Percentiles rank a stretch among this genome's conserved stretches.
Conservation (phyloP, 37 sponge, comb jelly and placozoan genomes). For the Spongilla lacustris region DNA sequence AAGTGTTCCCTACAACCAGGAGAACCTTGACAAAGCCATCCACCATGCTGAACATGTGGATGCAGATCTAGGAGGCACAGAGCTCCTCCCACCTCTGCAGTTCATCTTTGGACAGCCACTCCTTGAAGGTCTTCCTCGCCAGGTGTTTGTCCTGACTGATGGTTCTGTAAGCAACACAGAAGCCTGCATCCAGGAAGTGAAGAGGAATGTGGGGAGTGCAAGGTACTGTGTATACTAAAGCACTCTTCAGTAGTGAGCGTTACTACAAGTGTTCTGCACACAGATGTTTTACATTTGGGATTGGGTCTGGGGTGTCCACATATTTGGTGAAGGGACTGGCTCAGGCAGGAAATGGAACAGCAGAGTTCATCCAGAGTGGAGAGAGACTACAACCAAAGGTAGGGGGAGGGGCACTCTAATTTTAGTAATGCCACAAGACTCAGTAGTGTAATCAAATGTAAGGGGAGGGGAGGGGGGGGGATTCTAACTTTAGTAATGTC, state of each 20-base stretch:
- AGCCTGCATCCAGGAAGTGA: constrained; percentile 30
- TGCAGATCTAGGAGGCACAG: constrained; percentile 73
- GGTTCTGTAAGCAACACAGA: constrained; percentile 64
- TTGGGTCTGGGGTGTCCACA: constrained; percentile 76
- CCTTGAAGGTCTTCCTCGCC: constrained; percentile 35
- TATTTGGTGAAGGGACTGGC: constrained; percentile 70
- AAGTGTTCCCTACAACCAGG: constrained; percentile 43
- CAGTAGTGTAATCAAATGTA: too few relatives aligned
- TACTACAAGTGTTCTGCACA: too few relatives aligned
- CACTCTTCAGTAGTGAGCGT: neutral
- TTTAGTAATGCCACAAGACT: too few relatives aligned
- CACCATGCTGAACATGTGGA: constrained; percentile 24
- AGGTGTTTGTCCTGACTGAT: constrained; percentile 72
- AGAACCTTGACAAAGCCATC: constrained; percentile 52
- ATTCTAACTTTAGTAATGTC: too few relatives aligned
- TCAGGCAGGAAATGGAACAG: constrained; percentile 64
- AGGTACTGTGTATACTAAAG: constrained; percentile 14
- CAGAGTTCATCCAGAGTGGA: constrained; percentile 54
- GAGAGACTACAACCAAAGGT: constrained; percentile 81
- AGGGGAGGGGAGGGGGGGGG: too few relatives aligned
- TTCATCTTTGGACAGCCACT: constrained; percentile 42
- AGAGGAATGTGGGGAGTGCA: constrained; percentile 43
- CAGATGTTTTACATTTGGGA: constrained; percentile 70
- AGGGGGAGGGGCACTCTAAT: neutral
- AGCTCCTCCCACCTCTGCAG: constrained; percentile 47